Conservation (phyloP, 2,113 vertebrate genomes). For the Numenius arquata region DNA sequence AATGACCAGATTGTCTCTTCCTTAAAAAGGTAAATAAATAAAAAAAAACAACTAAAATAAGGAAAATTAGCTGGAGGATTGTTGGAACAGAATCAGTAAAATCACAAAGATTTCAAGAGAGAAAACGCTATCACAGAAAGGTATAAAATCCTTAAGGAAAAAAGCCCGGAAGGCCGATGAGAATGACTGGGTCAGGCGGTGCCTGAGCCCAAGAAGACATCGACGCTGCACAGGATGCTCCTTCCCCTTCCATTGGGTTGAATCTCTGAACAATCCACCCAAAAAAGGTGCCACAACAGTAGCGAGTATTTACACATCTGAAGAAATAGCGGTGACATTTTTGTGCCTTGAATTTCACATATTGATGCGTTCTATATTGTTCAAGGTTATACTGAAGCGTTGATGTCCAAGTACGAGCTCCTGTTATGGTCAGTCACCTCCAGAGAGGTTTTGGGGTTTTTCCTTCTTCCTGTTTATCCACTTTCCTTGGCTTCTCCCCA, state of each 20-base stretch:
- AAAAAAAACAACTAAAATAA: neutral
- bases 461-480: neutral
- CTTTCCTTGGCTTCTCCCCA: neutral
- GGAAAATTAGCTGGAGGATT: neutral
- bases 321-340: neutral
- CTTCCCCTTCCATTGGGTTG: neutral
- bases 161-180: neutral
- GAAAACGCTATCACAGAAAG: neutral
- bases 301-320: neutral
- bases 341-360: neutral
- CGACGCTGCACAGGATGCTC: neutral
- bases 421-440: neutral
- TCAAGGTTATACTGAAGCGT: no score
- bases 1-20: neutral
- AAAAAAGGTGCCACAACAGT: neutral
- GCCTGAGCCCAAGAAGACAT: neutral
- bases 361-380: no score
- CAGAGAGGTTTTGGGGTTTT: neutral
- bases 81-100: neutral
- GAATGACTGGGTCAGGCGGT: neutral
- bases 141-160: neutral
- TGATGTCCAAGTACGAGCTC: neutral
- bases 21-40: neutral
- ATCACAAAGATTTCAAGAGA: neutral
- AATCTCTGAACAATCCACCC: neutral